These are phyloP conservation scores for Diachasma alloeum DNA, from an alignment of 1,140 invertebrate genomes.

Conservation along the genomic window DNA sequence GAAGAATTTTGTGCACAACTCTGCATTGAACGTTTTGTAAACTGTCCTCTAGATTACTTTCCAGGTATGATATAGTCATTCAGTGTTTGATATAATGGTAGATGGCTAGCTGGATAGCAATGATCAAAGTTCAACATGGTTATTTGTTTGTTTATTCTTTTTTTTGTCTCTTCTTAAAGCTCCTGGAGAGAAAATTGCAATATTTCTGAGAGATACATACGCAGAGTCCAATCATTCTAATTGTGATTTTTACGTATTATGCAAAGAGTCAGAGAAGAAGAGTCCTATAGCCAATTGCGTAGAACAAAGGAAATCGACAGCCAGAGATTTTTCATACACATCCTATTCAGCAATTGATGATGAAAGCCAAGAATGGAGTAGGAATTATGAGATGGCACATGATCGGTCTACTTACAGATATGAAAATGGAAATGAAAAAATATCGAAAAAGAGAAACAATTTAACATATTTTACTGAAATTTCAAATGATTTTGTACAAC, in stretches of 20 bases:
- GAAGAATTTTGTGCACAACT: slow-evolving; percentile 23
- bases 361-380: too few relatives aligned
- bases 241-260: neutral
- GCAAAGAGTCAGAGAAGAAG: neutral
- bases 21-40: neutral
- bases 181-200: slow-evolving; percentile 4
- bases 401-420: too few relatives aligned
- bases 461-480: neutral
- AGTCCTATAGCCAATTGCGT: too few relatives aligned
- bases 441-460: neutral
- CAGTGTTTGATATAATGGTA: too few relatives aligned
- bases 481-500: neutral
- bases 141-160: neutral
- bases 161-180: too few relatives aligned
- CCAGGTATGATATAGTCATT: neutral
- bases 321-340: too few relatives aligned
- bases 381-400: too few relatives aligned
- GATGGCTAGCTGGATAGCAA: too few relatives aligned
- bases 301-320: too few relatives aligned
- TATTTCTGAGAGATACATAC: neutral
- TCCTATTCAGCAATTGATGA: too few relatives aligned
- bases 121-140: too few relatives aligned
- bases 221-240: neutral
- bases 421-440: neutral
- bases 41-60: neutral